These are phyloP conservation scores for Cebus imitator DNA, from an alignment of 2,113 vertebrate species.

Conservation along the genomic window DNA sequence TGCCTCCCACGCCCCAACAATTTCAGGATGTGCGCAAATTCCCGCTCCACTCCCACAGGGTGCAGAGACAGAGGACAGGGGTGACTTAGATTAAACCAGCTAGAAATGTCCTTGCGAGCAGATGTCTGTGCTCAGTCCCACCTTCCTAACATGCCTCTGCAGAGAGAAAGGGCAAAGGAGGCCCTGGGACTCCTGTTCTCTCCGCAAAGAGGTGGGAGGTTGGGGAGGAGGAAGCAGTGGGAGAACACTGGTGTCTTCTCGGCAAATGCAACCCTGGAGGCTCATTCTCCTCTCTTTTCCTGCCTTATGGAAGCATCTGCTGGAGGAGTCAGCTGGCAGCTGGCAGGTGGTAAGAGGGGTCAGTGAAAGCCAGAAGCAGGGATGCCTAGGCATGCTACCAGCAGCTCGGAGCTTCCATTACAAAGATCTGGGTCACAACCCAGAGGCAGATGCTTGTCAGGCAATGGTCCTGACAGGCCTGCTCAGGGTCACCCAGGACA, in stretches of 20 bases:
- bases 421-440: neutral
- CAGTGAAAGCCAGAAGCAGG: neutral
- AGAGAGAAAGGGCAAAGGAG: neutral
- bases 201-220: neutral
- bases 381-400: no score
- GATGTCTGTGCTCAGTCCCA: neutral
- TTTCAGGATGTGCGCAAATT: neutral
- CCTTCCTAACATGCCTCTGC: neutral
- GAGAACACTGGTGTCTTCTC: neutral
- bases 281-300: neutral
- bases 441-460: neutral
- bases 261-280: fast-evolving
- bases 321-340: neutral
- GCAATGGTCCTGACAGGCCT: neutral
- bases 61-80: neutral
- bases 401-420: fast-evolving
- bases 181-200: neutral
- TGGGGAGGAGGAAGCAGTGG: neutral
- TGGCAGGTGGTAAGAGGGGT: neutral
- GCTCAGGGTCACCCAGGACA: neutral
- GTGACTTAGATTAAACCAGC: neutral
- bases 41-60: neutral
- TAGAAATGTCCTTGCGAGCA: neutral
- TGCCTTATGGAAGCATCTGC: neutral
- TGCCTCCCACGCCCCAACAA: neutral